Conservation (phyloP, 2,797 vertebrate species). For the Phrynocephalus guinanensis region DNA sequence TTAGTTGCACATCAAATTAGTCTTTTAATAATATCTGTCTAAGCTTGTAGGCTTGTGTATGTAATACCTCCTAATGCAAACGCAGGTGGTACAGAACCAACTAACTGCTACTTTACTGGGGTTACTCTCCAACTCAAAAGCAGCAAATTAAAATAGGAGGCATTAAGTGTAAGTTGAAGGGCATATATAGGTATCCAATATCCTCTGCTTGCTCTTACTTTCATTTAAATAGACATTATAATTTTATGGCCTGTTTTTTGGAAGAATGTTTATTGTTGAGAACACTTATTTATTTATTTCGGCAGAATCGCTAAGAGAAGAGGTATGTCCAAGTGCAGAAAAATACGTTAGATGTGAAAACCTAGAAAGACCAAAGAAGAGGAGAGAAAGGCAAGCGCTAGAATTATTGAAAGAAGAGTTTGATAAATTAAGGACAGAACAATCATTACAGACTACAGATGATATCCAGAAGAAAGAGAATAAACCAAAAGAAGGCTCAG, state of each 20-base stretch:
- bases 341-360: constrained; percentile 45
- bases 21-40: not conserved
- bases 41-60: not conserved
- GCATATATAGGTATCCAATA: not conserved
- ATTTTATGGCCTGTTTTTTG: not conserved
- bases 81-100: not conserved
- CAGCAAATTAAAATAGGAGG: not conserved
- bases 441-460: not conserved
- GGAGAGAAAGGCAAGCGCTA: constrained; percentile 38
- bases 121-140: not conserved
- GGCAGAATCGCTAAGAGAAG: constrained; percentile 56
- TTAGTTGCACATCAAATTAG: too few relatives aligned
- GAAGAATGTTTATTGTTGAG: constrained; percentile 44
- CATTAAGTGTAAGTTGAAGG: not conserved
- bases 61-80: not conserved
- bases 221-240: not conserved
- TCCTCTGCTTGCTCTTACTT: not conserved
- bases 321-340: constrained; percentile 18
- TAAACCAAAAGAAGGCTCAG: not conserved
- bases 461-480: not conserved
- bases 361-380: constrained; percentile 48
- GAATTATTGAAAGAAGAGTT: constrained; percentile 40
- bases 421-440: constrained; percentile 27
- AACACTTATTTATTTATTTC: constrained; percentile 29
- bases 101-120: not conserved